Evolutionary conservation across 1,140 invertebrate genomes (phyloP).

Genomic region (Apocrypta bakeri): DNA sequence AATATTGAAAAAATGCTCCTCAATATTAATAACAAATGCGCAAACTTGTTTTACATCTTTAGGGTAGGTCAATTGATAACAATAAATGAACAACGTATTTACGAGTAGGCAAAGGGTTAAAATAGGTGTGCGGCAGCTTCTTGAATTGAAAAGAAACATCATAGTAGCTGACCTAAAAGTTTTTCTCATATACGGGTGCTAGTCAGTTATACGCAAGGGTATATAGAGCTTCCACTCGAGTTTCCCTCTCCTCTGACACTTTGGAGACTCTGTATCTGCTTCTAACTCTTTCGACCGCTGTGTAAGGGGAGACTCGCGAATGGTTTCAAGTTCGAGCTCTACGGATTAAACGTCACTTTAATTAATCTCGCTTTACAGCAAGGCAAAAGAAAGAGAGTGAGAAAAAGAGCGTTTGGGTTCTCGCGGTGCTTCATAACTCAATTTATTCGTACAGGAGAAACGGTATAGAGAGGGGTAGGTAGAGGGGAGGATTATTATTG

Average conservation of each 20-base stretch:
- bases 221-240: constrained; percentile 30
- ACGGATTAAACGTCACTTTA: constrained; percentile 60
- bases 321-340: constrained; percentile 52
- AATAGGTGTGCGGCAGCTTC: neutral
- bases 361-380: constrained; percentile 60
- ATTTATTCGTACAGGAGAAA: too few relatives aligned
- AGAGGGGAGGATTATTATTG: too few relatives aligned
- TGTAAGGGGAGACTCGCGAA: constrained; percentile 43
- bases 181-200: neutral
- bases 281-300: constrained; percentile 46
- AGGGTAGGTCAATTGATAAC: too few relatives aligned
- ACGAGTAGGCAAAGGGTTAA: too few relatives aligned
- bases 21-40: too few relatives aligned
- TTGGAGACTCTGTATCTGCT: neutral
- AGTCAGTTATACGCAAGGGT: constrained; percentile 3
- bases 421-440: too few relatives aligned
- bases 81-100: too few relatives aligned
- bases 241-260: constrained; percentile 43
- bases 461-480: too few relatives aligned
- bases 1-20: too few relatives aligned
- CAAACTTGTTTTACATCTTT: too few relatives aligned
- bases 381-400: too few relatives aligned
- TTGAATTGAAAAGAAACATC: constrained; percentile 21
- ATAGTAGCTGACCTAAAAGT: constrained; percentile 12
- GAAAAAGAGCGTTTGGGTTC: too few relatives aligned